Evolutionary conservation across 2,797 vertebrate genomes (phyloP).

Genomic region (Sebastes minor): DNA sequence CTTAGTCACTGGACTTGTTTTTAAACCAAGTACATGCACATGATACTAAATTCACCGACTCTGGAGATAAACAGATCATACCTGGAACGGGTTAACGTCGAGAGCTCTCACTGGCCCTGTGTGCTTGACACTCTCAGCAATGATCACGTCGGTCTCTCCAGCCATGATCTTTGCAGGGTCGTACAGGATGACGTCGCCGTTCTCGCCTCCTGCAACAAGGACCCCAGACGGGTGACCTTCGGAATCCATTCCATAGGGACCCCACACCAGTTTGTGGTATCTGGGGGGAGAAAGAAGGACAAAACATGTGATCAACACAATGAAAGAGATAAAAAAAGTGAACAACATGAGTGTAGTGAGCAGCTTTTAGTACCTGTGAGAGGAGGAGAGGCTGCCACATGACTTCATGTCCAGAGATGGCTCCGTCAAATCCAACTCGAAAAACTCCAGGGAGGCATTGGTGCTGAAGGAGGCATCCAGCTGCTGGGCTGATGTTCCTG

Average conservation of each 20-base stretch:
- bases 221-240: slow-evolving; percentile 85
- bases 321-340: too few relatives aligned
- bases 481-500: slow-evolving; percentile 98
- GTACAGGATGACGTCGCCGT: slow-evolving; percentile 94
- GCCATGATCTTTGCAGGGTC: slow-evolving; percentile 92
- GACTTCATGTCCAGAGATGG: slow-evolving; percentile 93
- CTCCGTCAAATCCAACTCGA: slow-evolving; percentile 92
- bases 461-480: slow-evolving; percentile 98
- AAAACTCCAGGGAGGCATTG: slow-evolving; percentile 94
- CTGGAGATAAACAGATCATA: slow-evolving; percentile 49
- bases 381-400: slow-evolving; percentile 88
- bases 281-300: slow-evolving; percentile 64
- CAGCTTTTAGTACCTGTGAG: slow-evolving; percentile 85
- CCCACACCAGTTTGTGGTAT: slow-evolving; percentile 97
- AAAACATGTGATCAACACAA: background rate
- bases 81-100: slow-evolving; percentile 95
- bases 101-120: slow-evolving; percentile 93
- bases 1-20: background rate
- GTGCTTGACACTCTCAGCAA: slow-evolving; percentile 92
- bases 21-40: background rate
- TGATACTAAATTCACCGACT: rapidly evolving
- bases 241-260: slow-evolving; percentile 83
- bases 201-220: slow-evolving; percentile 94
- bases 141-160: slow-evolving; percentile 87
- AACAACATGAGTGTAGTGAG: too few relatives aligned